Evolutionary conservation across 2,797 vertebrate species (phyloP).

Genomic region (Crocodylus rhombifer): DNA sequence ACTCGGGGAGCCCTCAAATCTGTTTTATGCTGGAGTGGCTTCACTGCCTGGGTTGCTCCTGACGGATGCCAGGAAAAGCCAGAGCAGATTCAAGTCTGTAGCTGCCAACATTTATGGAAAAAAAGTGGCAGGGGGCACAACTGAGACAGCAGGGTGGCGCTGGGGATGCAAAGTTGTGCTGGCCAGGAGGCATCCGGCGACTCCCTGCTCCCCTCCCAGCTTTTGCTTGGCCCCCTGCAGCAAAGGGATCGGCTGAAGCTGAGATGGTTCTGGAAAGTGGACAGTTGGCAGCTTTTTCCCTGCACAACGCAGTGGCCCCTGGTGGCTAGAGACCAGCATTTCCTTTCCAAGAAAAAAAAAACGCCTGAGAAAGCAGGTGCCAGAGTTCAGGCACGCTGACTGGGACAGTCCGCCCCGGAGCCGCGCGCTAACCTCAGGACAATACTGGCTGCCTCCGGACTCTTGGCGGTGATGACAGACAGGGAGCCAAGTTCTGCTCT

Average conservation of each 20-base stretch:
- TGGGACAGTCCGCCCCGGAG: neutral
- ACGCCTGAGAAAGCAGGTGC: neutral
- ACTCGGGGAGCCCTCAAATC: constrained; percentile 37
- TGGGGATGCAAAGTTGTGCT: neutral
- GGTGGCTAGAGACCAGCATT: accelerated
- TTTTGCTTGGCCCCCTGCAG: neutral
- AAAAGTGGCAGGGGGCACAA: neutral
- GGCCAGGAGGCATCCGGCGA: neutral
- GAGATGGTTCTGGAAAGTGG: neutral
- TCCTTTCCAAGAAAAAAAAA: neutral
- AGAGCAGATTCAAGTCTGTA: neutral
- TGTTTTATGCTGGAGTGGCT: neutral
- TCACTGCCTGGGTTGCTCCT: neutral
- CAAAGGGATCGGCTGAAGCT: neutral
- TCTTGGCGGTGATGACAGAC: neutral
- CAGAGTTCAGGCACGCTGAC: neutral
- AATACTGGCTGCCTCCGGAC: neutral
- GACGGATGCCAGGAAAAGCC: neutral
- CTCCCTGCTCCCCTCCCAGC: neutral
- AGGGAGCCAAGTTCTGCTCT: neutral
- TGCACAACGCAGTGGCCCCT: neutral
- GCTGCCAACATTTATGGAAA: neutral
- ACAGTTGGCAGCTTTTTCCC: accelerated
- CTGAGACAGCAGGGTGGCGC: neutral
- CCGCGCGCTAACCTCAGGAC: accelerated